These are phyloP conservation scores for Erinaceus europaeus DNA, from an alignment of 2,113 vertebrate genomes.

Conservation along the genomic window DNA sequence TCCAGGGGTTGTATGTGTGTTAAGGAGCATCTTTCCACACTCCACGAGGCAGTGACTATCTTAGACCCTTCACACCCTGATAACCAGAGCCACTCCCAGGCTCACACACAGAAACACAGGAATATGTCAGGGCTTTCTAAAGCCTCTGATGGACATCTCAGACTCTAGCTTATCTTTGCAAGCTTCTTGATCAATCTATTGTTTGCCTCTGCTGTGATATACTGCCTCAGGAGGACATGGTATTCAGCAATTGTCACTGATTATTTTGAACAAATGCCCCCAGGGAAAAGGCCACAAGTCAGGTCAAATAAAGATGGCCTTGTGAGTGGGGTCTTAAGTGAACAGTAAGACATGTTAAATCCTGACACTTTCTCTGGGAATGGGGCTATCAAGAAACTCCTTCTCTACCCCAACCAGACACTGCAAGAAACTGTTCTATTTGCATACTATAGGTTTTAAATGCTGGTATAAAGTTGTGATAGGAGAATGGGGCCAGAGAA, in stretches of 20 bases:
- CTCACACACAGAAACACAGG: neutral
- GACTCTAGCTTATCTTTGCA: neutral
- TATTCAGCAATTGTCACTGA: neutral
- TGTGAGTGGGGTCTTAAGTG: neutral
- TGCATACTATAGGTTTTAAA: neutral
- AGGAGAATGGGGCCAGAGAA: neutral
- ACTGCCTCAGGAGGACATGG: neutral
- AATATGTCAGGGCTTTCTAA: neutral
- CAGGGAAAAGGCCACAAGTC: neutral
- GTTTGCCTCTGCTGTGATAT: neutral
- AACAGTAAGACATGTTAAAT: neutral
- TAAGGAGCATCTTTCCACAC: neutral
- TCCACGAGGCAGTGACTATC: neutral
- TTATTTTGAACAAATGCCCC: neutral
- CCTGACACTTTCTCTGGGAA: neutral
- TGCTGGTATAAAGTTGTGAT: neutral
- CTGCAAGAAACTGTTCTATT: neutral
- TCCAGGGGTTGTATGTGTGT: neutral
- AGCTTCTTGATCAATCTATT: neutral
- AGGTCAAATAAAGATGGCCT: neutral
- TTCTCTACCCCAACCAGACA: neutral
- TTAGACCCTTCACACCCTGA: neutral
- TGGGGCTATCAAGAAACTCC: neutral
- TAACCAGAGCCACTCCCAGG: neutral
- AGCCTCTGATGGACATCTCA: neutral